Conservation (phyloP, 1,140 invertebrate species). For the Maconellicoccus hirsutus region DNA sequence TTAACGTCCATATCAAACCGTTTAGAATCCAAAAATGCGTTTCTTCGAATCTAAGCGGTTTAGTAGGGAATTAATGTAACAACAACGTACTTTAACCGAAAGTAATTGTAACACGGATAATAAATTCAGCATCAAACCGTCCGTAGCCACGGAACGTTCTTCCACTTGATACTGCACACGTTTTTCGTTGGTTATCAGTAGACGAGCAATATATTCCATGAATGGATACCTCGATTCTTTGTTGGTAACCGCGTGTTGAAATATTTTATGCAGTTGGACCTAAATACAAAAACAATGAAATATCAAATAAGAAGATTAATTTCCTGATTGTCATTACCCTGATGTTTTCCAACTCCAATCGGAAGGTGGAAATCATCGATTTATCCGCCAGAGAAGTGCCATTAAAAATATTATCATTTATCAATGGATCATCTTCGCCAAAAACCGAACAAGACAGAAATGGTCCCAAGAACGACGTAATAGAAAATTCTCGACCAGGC, state of each 20-base stretch:
- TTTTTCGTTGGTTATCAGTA: conserved; percentile 71
- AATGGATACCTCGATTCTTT: conserved; percentile 57
- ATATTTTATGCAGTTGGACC: conserved; percentile 61
- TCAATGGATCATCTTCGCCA: conserved; percentile 77
- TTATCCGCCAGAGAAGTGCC: conserved; percentile 42
- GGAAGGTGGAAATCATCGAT: conserved; percentile 48
- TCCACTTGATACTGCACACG: conserved; percentile 80
- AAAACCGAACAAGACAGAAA: conserved; percentile 83
- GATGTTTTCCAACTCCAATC: conserved; percentile 54
- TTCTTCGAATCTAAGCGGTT: too few species aligned
- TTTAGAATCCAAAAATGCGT: too few species aligned
- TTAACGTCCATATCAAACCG: too few species aligned
- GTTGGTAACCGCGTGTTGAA: conserved; percentile 75
- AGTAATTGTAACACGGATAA: conserved; percentile 73
- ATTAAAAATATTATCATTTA: conserved; percentile 54
- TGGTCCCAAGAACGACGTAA: conserved; percentile 73
- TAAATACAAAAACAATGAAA: conserved; percentile 32
- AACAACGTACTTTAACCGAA: conserved; percentile 30
- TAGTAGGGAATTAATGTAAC: too few species aligned
- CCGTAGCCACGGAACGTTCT: conserved; percentile 68
- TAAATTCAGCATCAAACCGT: conserved; percentile 91
- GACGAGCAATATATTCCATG: conserved; percentile 60
- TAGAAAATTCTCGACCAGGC: conserved; percentile 64
- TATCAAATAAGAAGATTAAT: neutral
- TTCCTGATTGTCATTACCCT: conserved; percentile 35